Conservation (phyloP, 2,888 invertebrate genomes). For the Crematogaster levior region DNA sequence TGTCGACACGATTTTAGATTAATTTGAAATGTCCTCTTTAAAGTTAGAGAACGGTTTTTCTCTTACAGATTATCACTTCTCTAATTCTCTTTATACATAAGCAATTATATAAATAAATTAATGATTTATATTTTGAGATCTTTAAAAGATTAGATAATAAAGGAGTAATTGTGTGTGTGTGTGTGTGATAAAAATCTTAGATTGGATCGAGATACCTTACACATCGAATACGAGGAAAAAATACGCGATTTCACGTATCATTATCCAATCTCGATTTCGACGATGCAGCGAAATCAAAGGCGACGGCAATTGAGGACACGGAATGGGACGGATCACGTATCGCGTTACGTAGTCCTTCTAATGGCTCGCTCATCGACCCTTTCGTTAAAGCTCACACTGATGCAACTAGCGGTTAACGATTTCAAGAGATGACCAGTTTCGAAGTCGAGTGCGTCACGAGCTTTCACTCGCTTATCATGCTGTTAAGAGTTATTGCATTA, state of each 20-base stretch:
- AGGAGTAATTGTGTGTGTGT: background rate
- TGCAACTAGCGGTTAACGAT: conserved; percentile 28
- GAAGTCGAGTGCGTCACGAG: conserved; percentile 11
- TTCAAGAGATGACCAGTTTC: conserved; percentile 11
- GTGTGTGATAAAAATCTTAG: background rate
- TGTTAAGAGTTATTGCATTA: background rate
- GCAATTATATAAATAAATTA: background rate
- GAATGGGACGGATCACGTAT: conserved; percentile 53
- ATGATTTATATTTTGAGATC: background rate
- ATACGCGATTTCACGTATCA: conserved; percentile 37
- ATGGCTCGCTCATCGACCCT: conserved; percentile 15
- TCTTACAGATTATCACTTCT: background rate
- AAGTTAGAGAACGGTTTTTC: background rate
- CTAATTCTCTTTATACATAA: background rate
- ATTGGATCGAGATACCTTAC: conserved; percentile 13
- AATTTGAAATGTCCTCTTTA: background rate
- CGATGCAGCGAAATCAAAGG: conserved; percentile 58
- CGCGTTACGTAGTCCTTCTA: conserved; percentile 18
- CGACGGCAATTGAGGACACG: conserved; percentile 43
- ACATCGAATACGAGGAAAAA: conserved; percentile 31
- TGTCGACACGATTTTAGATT: background rate
- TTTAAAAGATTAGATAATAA: background rate
- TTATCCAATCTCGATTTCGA: conserved; percentile 53
- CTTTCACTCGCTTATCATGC: conserved; percentile 1
- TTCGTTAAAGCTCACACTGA: conserved; percentile 21